Evolutionary conservation across 2,888 invertebrate genomes (phyloP), one percentile per base, ranked within the genome.

Genomic region (Girardia tigrina): DNA sequence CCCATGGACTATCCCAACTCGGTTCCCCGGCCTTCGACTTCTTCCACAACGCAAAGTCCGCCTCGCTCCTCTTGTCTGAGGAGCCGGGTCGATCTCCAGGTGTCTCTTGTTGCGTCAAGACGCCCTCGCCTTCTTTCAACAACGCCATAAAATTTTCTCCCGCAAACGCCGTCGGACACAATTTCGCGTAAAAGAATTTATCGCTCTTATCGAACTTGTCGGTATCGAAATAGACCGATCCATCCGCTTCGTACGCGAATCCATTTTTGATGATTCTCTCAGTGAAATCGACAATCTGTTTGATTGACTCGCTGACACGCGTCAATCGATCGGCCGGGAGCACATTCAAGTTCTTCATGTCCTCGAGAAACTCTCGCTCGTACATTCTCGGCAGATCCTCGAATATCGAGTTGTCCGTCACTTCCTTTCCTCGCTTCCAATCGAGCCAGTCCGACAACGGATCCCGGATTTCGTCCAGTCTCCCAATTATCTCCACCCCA

Each of bases 31-130:
- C 88, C 85, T 97, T 98, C 75, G 94, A 94, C 0, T 89, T 88
- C 84, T 98, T 98, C 98, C 98, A 98, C n/a, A 98, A 85, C 0
- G 97, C 98, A 85, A 98, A 98, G 86, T 99, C 98, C 80, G 90
- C 94, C 0, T 82, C 79, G 76, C 81, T 84, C 29, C 80, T 80
- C 78, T 87, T 86, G 4, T 88, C 84, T 75, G 87, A 86, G 73
- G 89, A 88, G n/a, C n/a, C n/a, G n/a, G n/a, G n/a, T n/a, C n/a
- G n/a, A n/a, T n/a, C n/a, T n/a, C n/a, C n/a, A n/a, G n/a, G n/a
- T n/a, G n/a, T n/a, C 29, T 78, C 77, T 71, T 26, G 28, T 69
- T 70, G 42, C 28, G 78, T 27, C n/a, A 71, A 69, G 86, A 95
- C 94, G 82, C 94, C 92, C 80, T 95, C 88, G 26, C 77, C 77